Evolutionary conservation across 2,797 vertebrate genomes (phyloP).

Genomic region (Sebastolobus alascanus): DNA sequence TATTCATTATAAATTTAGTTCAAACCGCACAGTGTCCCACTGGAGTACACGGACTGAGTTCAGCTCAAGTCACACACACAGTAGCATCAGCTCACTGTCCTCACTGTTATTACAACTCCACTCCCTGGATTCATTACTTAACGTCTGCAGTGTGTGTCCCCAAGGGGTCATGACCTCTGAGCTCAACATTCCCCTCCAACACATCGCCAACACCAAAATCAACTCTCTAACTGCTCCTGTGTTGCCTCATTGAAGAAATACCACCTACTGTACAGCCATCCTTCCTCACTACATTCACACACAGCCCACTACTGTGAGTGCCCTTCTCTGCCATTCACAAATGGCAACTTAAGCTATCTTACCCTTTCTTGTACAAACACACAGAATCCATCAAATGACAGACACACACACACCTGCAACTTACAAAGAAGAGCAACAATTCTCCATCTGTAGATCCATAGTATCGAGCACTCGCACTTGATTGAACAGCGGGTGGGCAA

Average conservation of each 20-base stretch:
- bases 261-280: not conserved
- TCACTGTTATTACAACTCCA: slow-evolving; percentile 35
- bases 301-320: not conserved
- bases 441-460: slow-evolving; percentile 51
- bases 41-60: slow-evolving; percentile 15
- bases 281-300: not conserved
- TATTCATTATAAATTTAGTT: slow-evolving; percentile 39
- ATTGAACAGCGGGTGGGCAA: slow-evolving; percentile 49
- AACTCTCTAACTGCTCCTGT: slow-evolving; percentile 35
- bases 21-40: slow-evolving; percentile 25
- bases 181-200: slow-evolving; percentile 40
- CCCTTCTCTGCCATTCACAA: slow-evolving; percentile 3
- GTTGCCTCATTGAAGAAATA: slow-evolving; percentile 30
- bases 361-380: slow-evolving; percentile 1
- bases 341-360: not conserved
- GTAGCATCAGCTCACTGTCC: slow-evolving; percentile 39
- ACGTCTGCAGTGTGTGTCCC: slow-evolving; percentile 27
- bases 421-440: slow-evolving; percentile 37
- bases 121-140: slow-evolving; percentile 49
- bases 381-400: not conserved
- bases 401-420: slow-evolving; percentile 5
- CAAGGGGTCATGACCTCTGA: slow-evolving; percentile 31
- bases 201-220: slow-evolving; percentile 35
- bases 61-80: slow-evolving; percentile 23
- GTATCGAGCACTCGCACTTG: slow-evolving; percentile 47